Evolutionary conservation across 2,888 invertebrate species (phyloP), one percentile per base, ranked within the genome.

Genomic region (Himalopsyche tibetana): DNA sequence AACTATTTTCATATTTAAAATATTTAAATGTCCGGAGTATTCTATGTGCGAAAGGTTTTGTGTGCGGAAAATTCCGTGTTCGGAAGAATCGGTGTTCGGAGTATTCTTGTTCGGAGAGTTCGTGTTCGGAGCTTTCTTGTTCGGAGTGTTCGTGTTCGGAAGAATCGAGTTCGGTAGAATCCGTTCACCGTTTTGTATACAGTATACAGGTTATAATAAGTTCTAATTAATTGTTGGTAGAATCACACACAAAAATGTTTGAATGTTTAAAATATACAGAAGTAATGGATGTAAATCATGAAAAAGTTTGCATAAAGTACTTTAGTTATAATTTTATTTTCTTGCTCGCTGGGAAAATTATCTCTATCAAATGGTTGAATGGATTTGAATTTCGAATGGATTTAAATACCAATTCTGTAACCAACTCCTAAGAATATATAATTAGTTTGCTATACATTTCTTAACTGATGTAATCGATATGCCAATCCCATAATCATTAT

Each of bases 391-490:
- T 19, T 63, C 19, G 19, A 63, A 63, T 19, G 28, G 19, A 63
- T 63, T 36, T 36, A 74, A 36, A 38, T 12, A 74, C 36, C 36
- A 38, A 36, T 36, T 74, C 36, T 12, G 36, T 36, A 36, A 74
- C 74, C 74, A 15, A 38, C 38, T 74, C 12, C 74, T 74, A 74
- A 74, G 3, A 74, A 38, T 36, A 11, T 74, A 74, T 36, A 74
- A 74, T 74, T n/a, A 74, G 74, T 74, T 51, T 74, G 11, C 74
- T 74, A 38, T 74, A 74, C 74, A 74, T 74, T 74, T 74, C 74
- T 74, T 74, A 74, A 74, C 74, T 74, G 74, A 74, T 74, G 74
- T 74, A 74, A 74, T 74, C 74, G 74, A 74, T 74, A 74, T 74
- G 74, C 74, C 74, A 74, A 74, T 74, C 74, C 74, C 38, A 74